Evolutionary conservation across 2,888 invertebrate genomes (phyloP).

Genomic region (Pseudanteris insignis): DNA sequence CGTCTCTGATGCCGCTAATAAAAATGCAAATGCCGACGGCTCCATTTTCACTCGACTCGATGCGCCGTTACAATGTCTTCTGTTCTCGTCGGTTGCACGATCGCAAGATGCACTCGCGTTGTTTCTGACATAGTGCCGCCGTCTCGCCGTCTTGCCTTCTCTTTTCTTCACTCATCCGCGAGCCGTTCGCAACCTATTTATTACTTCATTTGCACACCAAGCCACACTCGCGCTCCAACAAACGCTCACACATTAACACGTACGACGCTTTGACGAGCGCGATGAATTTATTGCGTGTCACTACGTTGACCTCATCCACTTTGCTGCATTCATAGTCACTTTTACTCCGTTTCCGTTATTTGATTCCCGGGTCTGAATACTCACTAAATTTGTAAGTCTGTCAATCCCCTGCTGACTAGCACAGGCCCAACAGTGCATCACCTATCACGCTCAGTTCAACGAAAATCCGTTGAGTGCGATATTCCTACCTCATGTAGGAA

Average conservation of each 20-base stretch:
- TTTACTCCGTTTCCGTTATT: constrained; percentile 23
- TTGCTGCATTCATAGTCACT: not conserved
- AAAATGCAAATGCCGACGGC: constrained; percentile 39
- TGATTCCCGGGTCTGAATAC: no score
- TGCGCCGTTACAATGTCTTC: constrained; percentile 2
- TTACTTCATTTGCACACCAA: constrained; percentile 38
- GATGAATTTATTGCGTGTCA: constrained; percentile 9
- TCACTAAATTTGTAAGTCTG: no score
- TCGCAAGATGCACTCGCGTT: constrained; percentile 29
- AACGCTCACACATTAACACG: constrained; percentile 20
- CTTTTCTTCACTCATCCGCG: no score
- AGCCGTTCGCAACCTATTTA: constrained; percentile 14
- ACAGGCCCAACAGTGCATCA: no score
- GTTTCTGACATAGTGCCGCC: no score
- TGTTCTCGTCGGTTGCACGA: constrained; percentile 3
- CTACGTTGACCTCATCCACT: constrained; percentile 7
- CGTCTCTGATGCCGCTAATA: constrained; percentile 23
- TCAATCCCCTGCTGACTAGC: no score
- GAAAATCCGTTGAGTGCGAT: no score
- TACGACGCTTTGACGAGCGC: constrained; percentile 44
- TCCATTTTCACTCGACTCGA: constrained; percentile 15
- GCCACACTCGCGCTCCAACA: constrained; percentile 2
- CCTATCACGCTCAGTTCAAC: no score
- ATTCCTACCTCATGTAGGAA: no score
- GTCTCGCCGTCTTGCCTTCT: no score